phyloP scores from a whole-genome alignment of 1,140 invertebrate species.

The Pteromalus puparum region DNA sequence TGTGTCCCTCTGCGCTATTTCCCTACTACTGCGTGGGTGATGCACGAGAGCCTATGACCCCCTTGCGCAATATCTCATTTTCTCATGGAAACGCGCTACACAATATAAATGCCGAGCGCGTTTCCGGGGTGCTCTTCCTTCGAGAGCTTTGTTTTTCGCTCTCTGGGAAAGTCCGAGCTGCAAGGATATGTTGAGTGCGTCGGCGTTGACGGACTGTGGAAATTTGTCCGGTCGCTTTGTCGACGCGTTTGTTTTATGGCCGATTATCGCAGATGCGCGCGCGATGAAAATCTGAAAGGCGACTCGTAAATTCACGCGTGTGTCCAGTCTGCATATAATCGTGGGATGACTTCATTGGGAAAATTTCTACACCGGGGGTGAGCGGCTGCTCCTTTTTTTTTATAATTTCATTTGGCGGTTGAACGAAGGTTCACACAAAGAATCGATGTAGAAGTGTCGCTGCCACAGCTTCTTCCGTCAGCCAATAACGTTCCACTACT shows the following conservation, averaged over 20 bases:
- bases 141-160: neutral
- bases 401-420: too few relatives aligned
- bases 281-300: neutral
- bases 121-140: slow-evolving; percentile 12
- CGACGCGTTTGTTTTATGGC: neutral
- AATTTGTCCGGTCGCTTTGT: slow-evolving; percentile 23
- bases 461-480: neutral
- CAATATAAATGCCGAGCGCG: slow-evolving; percentile 23
- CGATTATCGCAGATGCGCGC: neutral
- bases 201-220: slow-evolving; percentile 3
- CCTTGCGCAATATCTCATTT: slow-evolving; percentile 45
- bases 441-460: neutral
- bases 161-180: slow-evolving; percentile 21
- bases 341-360: neutral
- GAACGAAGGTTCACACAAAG: too few relatives aligned
- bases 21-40: slow-evolving; percentile 16
- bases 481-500: neutral
- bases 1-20: slow-evolving; percentile 5
- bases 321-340: neutral
- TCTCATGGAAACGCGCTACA: slow-evolving; percentile 37
- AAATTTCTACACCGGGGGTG: neutral
- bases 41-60: slow-evolving; percentile 4
- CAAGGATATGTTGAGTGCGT: neutral
- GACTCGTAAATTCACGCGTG: slow-evolving; percentile 1
- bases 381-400: too few relatives aligned